Conservation (phyloP, 2,888 invertebrate species). For the Synergus itoensis region DNA sequence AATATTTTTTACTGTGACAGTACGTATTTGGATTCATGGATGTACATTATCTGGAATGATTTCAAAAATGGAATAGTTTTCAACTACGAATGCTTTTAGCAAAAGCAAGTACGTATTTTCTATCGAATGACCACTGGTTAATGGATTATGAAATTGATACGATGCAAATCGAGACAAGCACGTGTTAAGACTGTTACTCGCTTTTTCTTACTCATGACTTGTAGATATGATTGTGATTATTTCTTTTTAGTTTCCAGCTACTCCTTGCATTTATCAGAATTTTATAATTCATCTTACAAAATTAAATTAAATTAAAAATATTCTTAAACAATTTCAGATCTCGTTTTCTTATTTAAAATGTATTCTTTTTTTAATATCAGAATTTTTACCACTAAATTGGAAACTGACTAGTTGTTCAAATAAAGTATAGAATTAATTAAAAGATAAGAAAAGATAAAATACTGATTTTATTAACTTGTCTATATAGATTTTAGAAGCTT, state of each 20-base stretch:
- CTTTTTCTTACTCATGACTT: background rate
- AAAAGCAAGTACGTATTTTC: conserved; percentile 54
- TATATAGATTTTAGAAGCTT: background rate
- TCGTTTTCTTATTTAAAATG: no score
- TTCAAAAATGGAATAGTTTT: conserved; percentile 45
- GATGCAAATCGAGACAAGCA: conserved; percentile 23
- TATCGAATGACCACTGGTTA: conserved; percentile 17
- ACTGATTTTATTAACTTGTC: background rate
- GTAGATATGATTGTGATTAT: background rate
- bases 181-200: background rate
- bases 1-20: background rate
- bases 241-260: background rate
- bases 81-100: conserved; percentile 43
- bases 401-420: background rate
- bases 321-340: no score
- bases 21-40: background rate
- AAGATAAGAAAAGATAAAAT: background rate
- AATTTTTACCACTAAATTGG: background rate
- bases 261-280: no score
- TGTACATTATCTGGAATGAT: conserved; percentile 33
- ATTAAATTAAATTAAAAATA: no score
- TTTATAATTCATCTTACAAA: no score
- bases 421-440: background rate
- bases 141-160: conserved; percentile 33
- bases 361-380: no score